A percentile compares a stretch with the other conserved stretches of the same genome.
These are phyloP conservation scores for Panurus biarmicus DNA, from an alignment of 2,113 vertebrate genomes.

Conservation along the genomic window DNA sequence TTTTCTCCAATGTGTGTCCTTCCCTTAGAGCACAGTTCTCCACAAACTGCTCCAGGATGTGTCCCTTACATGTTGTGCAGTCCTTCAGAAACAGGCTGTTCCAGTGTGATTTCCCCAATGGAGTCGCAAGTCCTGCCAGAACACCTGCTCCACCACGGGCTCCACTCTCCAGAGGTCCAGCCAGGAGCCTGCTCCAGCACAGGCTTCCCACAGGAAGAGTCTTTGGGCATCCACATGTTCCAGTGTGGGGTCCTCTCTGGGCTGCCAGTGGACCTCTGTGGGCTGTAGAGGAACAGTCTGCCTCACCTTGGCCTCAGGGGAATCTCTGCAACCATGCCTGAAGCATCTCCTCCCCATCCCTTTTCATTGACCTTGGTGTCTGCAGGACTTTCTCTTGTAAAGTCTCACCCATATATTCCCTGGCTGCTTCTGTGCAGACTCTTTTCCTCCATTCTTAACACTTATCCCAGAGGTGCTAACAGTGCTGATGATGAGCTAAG, in stretches of 20 bases:
- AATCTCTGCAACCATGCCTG: neutral
- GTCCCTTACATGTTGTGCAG: neutral
- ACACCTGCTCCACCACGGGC: neutral
- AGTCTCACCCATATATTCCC: neutral
- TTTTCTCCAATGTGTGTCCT: neutral
- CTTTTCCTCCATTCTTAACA: neutral
- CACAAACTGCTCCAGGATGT: neutral
- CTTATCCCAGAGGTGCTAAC: neutral
- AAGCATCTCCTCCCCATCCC: neutral
- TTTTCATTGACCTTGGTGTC: neutral
- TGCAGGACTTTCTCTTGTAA: neutral
- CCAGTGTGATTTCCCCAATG: neutral
- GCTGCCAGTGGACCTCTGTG: fast-evolving
- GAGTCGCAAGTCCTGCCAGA: neutral
- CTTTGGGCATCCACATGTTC: neutral
- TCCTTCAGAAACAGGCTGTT: neutral
- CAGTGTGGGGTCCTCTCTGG: neutral
- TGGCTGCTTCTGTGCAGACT: fast-evolving
- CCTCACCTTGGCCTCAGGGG: neutral
- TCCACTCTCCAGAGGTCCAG: neutral
- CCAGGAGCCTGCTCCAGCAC: neutral
- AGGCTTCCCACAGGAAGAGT: neutral
- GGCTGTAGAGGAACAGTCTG: neutral
- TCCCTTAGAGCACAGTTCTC: neutral
- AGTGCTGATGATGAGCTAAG: too few relatives aligned